A percentile compares a stretch with the other conserved stretches of the same genome.
These are phyloP conservation scores for Sarcophaga rosellei DNA, from an alignment of 2,888 invertebrate genomes.

Conservation along the genomic window DNA sequence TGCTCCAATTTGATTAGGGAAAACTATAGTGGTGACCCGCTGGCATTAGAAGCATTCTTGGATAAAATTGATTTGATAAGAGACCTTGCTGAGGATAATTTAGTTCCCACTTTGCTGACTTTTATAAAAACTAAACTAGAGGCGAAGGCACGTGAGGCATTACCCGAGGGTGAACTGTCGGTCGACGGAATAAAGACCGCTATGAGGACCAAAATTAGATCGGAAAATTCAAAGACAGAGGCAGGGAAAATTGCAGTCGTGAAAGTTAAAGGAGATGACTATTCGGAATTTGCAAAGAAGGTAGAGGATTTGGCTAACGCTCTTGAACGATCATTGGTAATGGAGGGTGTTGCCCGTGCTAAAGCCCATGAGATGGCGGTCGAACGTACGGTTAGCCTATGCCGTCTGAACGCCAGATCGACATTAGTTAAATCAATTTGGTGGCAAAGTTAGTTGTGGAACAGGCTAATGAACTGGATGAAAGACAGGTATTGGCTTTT, in stretches of 20 bases:
- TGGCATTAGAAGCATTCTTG: constrained; percentile 5
- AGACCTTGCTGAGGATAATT: not conserved
- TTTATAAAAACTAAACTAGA: constrained; percentile 5
- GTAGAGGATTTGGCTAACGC: constrained; percentile 23
- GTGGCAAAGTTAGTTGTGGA: too few relatives aligned
- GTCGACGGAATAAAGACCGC: constrained; percentile 32
- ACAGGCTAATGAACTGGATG: too few relatives aligned
- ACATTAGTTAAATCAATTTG: not conserved
- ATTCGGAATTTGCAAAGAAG: constrained; percentile 10
- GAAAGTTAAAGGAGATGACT: constrained; percentile 32
- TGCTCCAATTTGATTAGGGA: not conserved
- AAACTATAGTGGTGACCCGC: too few relatives aligned
- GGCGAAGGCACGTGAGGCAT: constrained; percentile 35
- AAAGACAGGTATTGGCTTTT: too few relatives aligned
- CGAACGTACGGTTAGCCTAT: constrained; percentile 26
- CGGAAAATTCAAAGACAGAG: constrained; percentile 16
- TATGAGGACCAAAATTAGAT: constrained; percentile 25
- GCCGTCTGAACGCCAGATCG: constrained; percentile 33
- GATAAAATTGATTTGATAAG: not conserved
- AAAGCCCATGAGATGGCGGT: constrained; percentile 44
- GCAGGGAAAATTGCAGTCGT: constrained; percentile 39
- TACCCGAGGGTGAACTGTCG: constrained; percentile 8
- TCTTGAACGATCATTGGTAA: constrained; percentile 29
- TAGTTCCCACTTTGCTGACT: not conserved
- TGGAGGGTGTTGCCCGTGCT: constrained; percentile 6